These are phyloP conservation scores for Crocidura indochinensis DNA, from an alignment of 2,797 vertebrate species.

Conservation along the genomic window DNA sequence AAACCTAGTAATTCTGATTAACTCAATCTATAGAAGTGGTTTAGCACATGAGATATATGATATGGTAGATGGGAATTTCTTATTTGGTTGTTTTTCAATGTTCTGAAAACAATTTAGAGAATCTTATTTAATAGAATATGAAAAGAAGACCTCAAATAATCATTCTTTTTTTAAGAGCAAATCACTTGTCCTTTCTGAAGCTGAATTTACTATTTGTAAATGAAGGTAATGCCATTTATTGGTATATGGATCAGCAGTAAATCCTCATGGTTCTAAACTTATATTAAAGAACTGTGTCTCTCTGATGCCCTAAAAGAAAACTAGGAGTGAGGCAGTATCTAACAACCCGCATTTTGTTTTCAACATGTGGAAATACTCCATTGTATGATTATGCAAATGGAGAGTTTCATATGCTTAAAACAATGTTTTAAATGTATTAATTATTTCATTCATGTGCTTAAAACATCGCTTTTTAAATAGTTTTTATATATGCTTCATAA, in stretches of 20 bases:
- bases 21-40: background rate
- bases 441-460: conserved; percentile 32
- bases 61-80: background rate
- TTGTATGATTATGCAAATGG: background rate
- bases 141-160: background rate
- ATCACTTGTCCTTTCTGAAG: conserved; percentile 22
- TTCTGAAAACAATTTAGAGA: background rate
- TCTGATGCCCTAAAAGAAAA: background rate
- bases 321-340: background rate
- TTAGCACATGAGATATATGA: background rate
- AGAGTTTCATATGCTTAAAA: background rate
- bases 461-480: conserved; percentile 43
- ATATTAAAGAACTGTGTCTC: background rate
- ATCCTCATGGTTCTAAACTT: background rate
- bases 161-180: background rate
- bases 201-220: background rate
- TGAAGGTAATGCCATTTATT: background rate
- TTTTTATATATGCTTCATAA: conserved; percentile 52
- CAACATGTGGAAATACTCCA: background rate
- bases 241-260: too few relatives aligned
- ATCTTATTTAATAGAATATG: background rate
- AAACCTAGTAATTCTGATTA: background rate
- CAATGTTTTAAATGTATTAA: background rate
- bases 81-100: background rate
- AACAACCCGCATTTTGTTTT: background rate